Percentiles rank a stretch among this genome's conserved stretches.
These are phyloP conservation scores for Numida meleagris DNA, from an alignment of 2,113 vertebrate species.

Conservation along the genomic window DNA sequence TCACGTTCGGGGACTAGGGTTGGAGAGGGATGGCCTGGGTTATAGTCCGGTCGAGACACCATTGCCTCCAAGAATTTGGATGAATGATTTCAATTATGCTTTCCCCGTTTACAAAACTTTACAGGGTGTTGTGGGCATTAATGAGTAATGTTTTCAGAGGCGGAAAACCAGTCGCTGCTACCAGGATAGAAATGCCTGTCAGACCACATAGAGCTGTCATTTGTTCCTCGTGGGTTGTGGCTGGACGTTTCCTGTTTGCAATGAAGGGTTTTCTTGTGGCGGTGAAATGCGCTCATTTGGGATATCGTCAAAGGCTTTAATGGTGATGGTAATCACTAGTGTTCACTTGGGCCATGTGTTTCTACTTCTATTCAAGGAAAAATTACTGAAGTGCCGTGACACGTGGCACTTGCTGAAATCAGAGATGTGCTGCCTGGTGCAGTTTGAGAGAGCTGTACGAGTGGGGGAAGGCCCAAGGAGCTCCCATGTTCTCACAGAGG, in stretches of 20 bases:
- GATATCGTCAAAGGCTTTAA: background rate
- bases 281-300: background rate
- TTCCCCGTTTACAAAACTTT: background rate
- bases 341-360: background rate
- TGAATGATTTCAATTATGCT: slow-evolving; percentile 6
- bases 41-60: background rate
- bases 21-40: background rate
- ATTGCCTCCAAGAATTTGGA: background rate
- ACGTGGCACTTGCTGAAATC: background rate
- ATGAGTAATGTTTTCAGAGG: background rate
- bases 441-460: background rate
- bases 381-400: background rate
- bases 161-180: background rate
- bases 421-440: background rate
- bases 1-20: background rate
- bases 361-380: background rate
- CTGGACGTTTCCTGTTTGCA: background rate
- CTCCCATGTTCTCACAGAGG: background rate
- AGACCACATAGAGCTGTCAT: background rate
- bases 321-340: background rate
- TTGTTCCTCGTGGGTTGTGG: background rate
- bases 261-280: background rate
- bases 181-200: background rate
- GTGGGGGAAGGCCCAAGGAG: background rate
- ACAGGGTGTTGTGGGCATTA: background rate